Conservation (phyloP, 2,888 invertebrate genomes). For the Drosophila anceps region DNA sequence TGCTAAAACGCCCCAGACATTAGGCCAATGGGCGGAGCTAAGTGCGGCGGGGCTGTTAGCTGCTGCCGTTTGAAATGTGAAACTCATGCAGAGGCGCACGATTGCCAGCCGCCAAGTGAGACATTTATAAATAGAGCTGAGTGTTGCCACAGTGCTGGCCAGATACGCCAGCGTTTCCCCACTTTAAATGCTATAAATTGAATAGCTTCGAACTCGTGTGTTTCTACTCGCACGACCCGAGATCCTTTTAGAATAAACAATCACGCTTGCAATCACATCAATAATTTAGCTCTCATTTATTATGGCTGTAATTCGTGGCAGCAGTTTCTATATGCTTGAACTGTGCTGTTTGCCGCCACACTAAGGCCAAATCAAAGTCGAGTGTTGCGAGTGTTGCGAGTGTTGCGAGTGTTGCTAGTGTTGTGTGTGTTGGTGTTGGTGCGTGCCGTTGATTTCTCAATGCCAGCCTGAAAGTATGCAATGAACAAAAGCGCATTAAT, state of each 20-base stretch:
- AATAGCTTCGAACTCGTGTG: slow-evolving; percentile 9
- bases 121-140: slow-evolving; percentile 70
- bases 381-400: slow-evolving; percentile 22
- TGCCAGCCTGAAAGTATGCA: slow-evolving; percentile 78
- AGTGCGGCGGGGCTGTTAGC: not conserved
- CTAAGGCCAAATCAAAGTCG: slow-evolving; percentile 15
- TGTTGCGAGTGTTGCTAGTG: too few relatives aligned
- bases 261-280: slow-evolving; percentile 32
- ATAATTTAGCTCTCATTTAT: slow-evolving; percentile 34
- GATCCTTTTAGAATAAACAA: slow-evolving; percentile 16
- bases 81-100: slow-evolving; percentile 67
- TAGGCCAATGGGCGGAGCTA: slow-evolving; percentile 26
- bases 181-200: slow-evolving; percentile 25
- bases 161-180: not conserved
- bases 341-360: slow-evolving; percentile 29
- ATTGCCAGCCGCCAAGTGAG: slow-evolving; percentile 49
- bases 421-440: slow-evolving; percentile 35
- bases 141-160: slow-evolving; percentile 22
- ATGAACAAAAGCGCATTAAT: slow-evolving; percentile 76
- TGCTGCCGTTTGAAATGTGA: slow-evolving; percentile 69
- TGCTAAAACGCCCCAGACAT: slow-evolving; percentile 77
- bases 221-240: not conserved
- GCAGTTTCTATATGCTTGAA: slow-evolving; percentile 36
- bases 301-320: slow-evolving; percentile 39
- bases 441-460: slow-evolving; percentile 63